Conservation (phyloP, 2,888 invertebrate species). For the Leptogaster cylindrica region DNA sequence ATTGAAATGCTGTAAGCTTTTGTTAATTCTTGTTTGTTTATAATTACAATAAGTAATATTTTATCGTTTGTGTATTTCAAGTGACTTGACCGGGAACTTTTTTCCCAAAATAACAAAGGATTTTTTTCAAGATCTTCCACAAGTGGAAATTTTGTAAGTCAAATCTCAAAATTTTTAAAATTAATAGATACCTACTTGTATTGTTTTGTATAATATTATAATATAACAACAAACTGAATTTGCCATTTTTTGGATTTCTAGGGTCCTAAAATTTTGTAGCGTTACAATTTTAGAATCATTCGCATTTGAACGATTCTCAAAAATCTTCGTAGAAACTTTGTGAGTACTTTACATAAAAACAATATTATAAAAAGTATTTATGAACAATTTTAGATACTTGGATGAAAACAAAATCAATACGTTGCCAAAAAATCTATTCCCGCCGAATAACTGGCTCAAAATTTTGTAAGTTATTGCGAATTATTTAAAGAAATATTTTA, state of each 20-base stretch:
- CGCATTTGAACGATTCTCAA: constrained; percentile 58
- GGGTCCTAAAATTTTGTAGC: constrained; percentile 62
- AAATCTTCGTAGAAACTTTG: constrained; percentile 56
- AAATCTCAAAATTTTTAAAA: neutral
- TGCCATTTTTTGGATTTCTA: constrained; percentile 46
- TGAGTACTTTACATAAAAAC: constrained; percentile 49
- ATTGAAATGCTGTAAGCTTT: constrained; percentile 61
- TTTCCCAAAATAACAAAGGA: constrained; percentile 57
- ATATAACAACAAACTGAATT: neutral
- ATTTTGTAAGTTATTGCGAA: constrained; percentile 61
- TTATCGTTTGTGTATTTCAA: no score
- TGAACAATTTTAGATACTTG: constrained; percentile 58
- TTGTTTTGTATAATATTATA: neutral
- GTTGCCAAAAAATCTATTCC: constrained; percentile 60
- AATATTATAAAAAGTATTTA: constrained; percentile 41
- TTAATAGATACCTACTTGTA: neutral
- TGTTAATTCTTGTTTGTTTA: neutral
- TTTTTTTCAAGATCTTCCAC: constrained; percentile 56
- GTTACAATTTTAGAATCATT: constrained; percentile 57
- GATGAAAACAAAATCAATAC: constrained; percentile 62
- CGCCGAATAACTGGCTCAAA: constrained; percentile 57
- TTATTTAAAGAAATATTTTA: no score
- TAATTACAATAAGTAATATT: neutral
- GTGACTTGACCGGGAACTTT: constrained; percentile 63
- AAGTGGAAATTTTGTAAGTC: constrained; percentile 62